Evolutionary conservation across 2,797 vertebrate genomes (phyloP).

Genomic region (Melanogrammus aeglefinus): DNA sequence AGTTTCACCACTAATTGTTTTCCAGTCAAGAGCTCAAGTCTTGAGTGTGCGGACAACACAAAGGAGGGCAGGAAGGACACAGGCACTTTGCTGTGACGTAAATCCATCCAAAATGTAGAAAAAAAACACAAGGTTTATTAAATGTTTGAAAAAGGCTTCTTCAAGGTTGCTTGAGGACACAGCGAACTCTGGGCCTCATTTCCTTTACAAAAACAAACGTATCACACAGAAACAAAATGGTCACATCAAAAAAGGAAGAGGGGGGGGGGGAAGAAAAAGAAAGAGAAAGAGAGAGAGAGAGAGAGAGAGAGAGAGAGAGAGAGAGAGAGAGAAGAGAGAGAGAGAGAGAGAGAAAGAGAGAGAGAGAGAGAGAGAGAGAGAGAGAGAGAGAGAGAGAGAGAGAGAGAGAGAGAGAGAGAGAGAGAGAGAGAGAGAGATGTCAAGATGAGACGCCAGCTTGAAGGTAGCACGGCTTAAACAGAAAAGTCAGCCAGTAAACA

Average conservation of each 20-base stretch:
- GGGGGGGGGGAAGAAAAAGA: neutral
- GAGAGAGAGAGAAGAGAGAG: conserved; percentile 14
- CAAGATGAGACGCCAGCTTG: neutral
- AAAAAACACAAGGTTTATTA: conserved; percentile 57
- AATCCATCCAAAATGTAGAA: neutral
- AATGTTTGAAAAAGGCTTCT: conserved; percentile 44
- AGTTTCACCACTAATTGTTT: conserved; percentile 53
- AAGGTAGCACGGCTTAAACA: conserved; percentile 40
- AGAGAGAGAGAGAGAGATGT: neutral
- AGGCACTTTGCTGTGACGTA: neutral
- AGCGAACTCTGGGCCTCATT: conserved; percentile 23
- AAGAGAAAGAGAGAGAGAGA: conserved; percentile 12
- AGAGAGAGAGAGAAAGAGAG: conserved; percentile 8
- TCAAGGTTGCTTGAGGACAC: conserved; percentile 48
- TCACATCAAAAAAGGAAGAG: conserved; percentile 1
- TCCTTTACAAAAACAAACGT: conserved; percentile 26
- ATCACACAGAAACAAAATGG: conserved; percentile 31
- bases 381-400: conserved; percentile 5
- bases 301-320: neutral
- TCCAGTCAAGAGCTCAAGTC: conserved; percentile 27
- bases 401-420: conserved; percentile 8
- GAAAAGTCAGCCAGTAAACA: conserved; percentile 59
- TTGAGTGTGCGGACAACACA: conserved; percentile 5
- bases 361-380: conserved; percentile 11
- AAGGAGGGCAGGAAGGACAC: neutral